Conservation (phyloP, 2,888 invertebrate genomes). For the Eremobia ochroleuca region DNA sequence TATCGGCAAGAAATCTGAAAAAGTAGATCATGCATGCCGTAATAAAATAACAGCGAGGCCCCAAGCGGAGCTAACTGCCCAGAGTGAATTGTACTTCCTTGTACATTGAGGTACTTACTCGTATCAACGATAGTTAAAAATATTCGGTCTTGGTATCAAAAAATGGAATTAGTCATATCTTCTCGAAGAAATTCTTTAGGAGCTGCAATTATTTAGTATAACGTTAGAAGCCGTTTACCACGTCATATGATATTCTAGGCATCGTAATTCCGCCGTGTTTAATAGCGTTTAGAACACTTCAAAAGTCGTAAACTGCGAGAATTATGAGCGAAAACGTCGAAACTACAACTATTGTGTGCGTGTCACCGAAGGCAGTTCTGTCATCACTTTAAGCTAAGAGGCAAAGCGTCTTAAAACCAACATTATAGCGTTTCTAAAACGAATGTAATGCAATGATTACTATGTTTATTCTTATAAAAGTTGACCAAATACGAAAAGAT, state of each 20-base stretch:
- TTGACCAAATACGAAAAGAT: not conserved
- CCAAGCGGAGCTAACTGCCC: not conserved
- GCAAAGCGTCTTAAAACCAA: not conserved
- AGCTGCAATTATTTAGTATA: not conserved
- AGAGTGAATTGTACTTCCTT: not conserved
- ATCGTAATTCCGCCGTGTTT: constrained; percentile 1
- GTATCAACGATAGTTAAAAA: no score
- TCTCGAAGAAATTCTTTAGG: not conserved
- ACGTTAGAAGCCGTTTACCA: not conserved
- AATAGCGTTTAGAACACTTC: constrained; percentile 18
- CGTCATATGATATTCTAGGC: not conserved
- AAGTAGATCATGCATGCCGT: rapidly evolving
- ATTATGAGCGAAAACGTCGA: constrained; percentile 21
- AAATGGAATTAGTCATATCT: not conserved
- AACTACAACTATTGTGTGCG: not conserved
- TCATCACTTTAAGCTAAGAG: not conserved
- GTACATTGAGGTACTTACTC: not conserved
- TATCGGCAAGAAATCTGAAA: not conserved
- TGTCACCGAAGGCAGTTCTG: not conserved
- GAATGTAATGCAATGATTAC: not conserved
- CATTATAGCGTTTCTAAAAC: not conserved
- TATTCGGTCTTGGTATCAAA: not conserved
- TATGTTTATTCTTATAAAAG: not conserved
- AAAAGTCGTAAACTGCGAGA: constrained; percentile 29
- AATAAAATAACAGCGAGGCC: not conserved